Conservation (phyloP, 1,140 invertebrate species). For the Euborellia annulipes region DNA sequence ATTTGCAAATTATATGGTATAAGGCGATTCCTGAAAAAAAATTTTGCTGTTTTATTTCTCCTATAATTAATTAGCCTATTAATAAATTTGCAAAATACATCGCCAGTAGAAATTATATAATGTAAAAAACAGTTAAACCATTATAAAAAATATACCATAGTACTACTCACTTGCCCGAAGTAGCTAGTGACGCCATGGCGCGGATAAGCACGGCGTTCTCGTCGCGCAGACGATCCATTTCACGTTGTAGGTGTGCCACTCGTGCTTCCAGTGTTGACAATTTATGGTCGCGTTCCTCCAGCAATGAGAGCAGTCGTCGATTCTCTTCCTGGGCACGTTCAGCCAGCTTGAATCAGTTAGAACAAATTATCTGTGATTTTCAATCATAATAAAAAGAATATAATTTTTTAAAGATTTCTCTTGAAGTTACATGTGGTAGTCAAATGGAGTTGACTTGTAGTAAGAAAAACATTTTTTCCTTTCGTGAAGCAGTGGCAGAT, state of each 20-base stretch:
- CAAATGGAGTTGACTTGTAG: too few species aligned
- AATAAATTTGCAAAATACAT: too few species aligned
- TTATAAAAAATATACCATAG: too few species aligned
- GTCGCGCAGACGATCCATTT: slow-evolving; percentile 32
- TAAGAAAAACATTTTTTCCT: neutral
- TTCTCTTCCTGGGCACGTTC: slow-evolving; percentile 39
- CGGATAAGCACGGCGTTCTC: slow-evolving; percentile 35
- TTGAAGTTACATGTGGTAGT: too few species aligned
- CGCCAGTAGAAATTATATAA: too few species aligned
- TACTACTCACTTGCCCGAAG: neutral
- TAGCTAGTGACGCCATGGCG: slow-evolving; percentile 26
- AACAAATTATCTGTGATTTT: too few species aligned
- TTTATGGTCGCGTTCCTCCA: slow-evolving; percentile 37
- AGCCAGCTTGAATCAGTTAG: slow-evolving; percentile 23
- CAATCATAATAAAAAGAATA: neutral
- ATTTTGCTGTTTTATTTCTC: too few species aligned
- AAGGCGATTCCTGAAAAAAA: too few species aligned
- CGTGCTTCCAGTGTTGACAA: slow-evolving; percentile 35
- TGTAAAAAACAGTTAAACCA: too few species aligned
- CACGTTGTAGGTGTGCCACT: slow-evolving; percentile 25
- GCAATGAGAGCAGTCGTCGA: slow-evolving; percentile 30
- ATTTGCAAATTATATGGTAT: too few species aligned
- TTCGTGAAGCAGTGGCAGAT: too few species aligned
- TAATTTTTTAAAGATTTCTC: neutral
- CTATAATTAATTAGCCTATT: too few species aligned